Evolutionary conservation across 2,797 vertebrate genomes (phyloP), one percentile per base, ranked within the genome.

Genomic region (Fistularia commersonii): DNA sequence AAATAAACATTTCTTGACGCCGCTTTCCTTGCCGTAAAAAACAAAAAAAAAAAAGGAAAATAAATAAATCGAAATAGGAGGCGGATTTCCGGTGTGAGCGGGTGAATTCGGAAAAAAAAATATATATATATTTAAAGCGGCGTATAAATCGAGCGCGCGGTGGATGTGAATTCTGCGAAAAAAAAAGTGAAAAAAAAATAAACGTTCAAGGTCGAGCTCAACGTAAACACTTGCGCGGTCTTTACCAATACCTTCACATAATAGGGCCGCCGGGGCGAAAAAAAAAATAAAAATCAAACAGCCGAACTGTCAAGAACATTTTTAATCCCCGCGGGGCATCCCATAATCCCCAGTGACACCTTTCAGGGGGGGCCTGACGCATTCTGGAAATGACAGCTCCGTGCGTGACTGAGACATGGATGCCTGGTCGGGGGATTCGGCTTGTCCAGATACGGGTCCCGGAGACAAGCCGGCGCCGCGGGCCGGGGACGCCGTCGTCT

Each of bases 401-500:
- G 38, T 45, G 42, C 45, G 69, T 63, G 73, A 83, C 73, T 72
- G 81, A 82, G 78, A 70, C 59, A 15, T 63, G 74, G 67, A 76
- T 59, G 63, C 50, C 51, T 34, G 52, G 53, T 54, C n/a, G 12
- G 49, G 43, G 78, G 66, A 81, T 68, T 45, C 57, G 57, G 36
- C 69, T 64, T 42, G 82, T 84, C 66, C 74, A 61, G 74, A 79
- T 66, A 62, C 8, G 8, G 64, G 81, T 68, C 54, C 48, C n/a
- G 64, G 56, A 78, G 71, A 75, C 68, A 66, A 52, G 48, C 61
- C 48, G n/a, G n/a, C 51, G 54, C 49, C 66, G 74, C 66, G 56
- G 8, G 5, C 13, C 69, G 77, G 68, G 72, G 66, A 69, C 59
- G 69, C 41, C 72, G 52, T 65, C 58, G 77, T 64, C 61, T 46